Evolutionary conservation across 2,888 invertebrate species (phyloP).

Genomic region (Habrosyne pyritoides): DNA sequence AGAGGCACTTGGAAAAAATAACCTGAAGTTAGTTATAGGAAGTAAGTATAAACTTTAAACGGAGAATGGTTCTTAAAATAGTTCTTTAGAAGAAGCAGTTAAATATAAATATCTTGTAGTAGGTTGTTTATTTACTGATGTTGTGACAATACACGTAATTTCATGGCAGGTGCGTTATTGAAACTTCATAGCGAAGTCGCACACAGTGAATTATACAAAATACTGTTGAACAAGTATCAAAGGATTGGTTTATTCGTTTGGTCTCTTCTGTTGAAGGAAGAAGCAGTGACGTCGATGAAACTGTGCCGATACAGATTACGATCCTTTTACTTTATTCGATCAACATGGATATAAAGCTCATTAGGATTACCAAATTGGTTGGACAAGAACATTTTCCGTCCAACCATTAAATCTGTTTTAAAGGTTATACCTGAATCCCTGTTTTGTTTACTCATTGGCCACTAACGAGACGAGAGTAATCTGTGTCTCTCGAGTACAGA

Average conservation of each 20-base stretch:
- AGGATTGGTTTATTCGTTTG: no score
- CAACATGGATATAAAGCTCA: background rate
- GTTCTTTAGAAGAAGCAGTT: background rate
- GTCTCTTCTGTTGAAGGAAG: no score
- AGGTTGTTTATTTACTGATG: no score
- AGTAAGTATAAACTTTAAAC: background rate
- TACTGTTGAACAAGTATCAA: no score
- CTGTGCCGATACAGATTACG: background rate
- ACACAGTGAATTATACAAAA: no score
- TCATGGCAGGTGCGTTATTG: no score
- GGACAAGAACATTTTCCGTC: background rate
- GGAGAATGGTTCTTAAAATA: background rate
- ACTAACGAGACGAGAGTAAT: slow-evolving; percentile 53
- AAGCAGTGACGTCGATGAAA: background rate
- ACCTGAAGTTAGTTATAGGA: background rate
- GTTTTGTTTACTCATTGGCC: slow-evolving; percentile 47
- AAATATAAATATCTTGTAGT: no score
- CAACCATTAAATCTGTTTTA: slow-evolving; percentile 7
- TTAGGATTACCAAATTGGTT: slow-evolving; percentile 18
- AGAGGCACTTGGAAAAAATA: slow-evolving; percentile 2
- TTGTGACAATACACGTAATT: no score
- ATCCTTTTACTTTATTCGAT: background rate
- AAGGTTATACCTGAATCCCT: slow-evolving; percentile 23
- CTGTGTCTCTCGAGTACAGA: slow-evolving; percentile 43
- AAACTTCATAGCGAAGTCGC: no score